phyloP scores from a whole-genome alignment of 2,888 invertebrate genomes.

The Dicycla oo region DNA sequence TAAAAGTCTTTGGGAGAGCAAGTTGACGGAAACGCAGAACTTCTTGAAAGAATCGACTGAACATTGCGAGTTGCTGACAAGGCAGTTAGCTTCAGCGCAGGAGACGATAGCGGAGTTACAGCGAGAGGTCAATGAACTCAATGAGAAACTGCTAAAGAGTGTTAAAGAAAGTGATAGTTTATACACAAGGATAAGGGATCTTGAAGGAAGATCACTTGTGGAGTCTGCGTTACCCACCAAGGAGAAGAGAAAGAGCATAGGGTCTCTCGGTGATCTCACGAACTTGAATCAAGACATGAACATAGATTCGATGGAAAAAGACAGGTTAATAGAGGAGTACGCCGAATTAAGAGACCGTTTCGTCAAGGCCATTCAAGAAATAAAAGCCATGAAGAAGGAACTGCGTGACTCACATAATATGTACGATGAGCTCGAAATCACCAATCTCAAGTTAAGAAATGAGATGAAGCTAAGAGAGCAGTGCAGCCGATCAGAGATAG shows the following conservation, averaged over 20 bases:
- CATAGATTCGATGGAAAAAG: conserved; percentile 93
- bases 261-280: conserved; percentile 95
- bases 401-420: conserved; percentile 94
- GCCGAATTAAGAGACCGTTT: conserved; percentile 94
- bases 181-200: conserved; percentile 93
- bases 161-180: conserved; percentile 95
- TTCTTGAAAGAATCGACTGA: conserved; percentile 92
- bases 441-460: conserved; percentile 94
- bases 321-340: conserved; percentile 95
- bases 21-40: conserved; percentile 92
- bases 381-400: conserved; percentile 95
- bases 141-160: conserved; percentile 92
- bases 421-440: conserved; percentile 95
- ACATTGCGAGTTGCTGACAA: conserved; percentile 91
- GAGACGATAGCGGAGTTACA: conserved; percentile 92
- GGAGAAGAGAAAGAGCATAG: conserved; percentile 92
- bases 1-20: conserved; percentile 92
- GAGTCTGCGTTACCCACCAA: conserved; percentile 86
- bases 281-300: conserved; percentile 94
- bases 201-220: conserved; percentile 91
- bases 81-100: conserved; percentile 92
- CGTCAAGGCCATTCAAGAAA: conserved; percentile 95
- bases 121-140: conserved; percentile 92
- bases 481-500: conserved; percentile 93
- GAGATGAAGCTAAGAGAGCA: conserved; percentile 92